Evolutionary conservation across 2,113 vertebrate genomes (phyloP).

Genomic region (Marmota flaviventris): DNA sequence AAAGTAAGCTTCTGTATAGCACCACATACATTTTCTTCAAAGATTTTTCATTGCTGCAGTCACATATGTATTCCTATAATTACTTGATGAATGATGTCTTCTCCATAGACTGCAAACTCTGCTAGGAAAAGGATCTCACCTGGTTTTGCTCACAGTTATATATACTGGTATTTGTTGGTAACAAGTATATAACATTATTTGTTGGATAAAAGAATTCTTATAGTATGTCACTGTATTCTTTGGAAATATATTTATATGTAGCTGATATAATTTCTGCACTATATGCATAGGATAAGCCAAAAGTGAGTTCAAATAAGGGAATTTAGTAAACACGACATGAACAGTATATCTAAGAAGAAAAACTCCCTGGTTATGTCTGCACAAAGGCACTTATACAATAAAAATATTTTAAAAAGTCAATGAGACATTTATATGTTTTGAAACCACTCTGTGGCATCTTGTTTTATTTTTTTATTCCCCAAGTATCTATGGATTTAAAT

Average conservation of each 20-base stretch:
- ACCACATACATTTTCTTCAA: background rate
- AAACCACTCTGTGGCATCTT: background rate
- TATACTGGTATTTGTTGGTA: background rate
- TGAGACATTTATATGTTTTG: slow-evolving; percentile 16
- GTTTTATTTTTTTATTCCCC: slow-evolving; percentile 3
- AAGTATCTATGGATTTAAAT: background rate
- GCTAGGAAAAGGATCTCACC: no score
- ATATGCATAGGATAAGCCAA: background rate
- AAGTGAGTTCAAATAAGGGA: background rate
- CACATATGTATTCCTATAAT: background rate
- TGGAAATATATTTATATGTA: background rate
- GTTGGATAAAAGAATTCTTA: background rate
- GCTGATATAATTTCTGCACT: slow-evolving; percentile 30
- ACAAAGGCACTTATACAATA: background rate
- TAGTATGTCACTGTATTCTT: background rate
- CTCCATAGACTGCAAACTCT: background rate
- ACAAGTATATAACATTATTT: background rate
- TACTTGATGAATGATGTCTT: background rate
- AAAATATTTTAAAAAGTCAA: slow-evolving; percentile 18
- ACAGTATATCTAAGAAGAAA: background rate
- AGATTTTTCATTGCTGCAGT: background rate
- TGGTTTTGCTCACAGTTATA: background rate
- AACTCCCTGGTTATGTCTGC: background rate
- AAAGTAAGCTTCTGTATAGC: background rate
- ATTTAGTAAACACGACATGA: background rate